These are phyloP conservation scores for Nymphicus hollandicus DNA, from an alignment of 2,113 vertebrate species.

Conservation along the genomic window DNA sequence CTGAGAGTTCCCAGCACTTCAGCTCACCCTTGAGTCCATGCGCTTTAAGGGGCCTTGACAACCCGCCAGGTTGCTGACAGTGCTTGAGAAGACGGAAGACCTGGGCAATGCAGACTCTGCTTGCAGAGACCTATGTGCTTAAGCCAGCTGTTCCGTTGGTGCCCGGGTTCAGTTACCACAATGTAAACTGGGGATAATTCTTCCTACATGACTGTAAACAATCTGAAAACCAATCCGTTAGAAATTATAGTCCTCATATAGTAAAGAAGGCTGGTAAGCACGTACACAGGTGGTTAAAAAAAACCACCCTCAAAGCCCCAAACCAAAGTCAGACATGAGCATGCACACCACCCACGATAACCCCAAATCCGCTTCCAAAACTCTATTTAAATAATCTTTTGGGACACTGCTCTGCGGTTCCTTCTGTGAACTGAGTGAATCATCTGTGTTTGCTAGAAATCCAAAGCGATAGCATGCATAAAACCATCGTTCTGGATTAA, in stretches of 20 bases:
- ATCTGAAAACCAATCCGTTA: background rate
- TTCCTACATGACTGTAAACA: background rate
- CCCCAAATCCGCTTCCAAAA: background rate
- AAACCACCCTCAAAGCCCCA: background rate
- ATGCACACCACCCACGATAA: background rate
- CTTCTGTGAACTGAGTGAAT: constrained; percentile 10
- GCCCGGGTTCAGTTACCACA: background rate
- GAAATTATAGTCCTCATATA: background rate
- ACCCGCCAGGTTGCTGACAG: background rate
- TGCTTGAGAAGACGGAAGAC: background rate
- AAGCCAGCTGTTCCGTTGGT: background rate
- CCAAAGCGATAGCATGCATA: background rate
- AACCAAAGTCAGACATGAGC: background rate
- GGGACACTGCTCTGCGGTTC: background rate
- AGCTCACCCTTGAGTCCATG: background rate
- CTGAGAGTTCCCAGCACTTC: background rate
- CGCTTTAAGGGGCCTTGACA: background rate
- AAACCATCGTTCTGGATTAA: background rate
- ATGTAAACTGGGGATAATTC: background rate
- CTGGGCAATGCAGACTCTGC: fast-evolving
- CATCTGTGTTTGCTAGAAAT: background rate
- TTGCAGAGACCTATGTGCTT: background rate
- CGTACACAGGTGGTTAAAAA: background rate
- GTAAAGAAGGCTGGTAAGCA: background rate
- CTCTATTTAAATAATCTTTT: background rate